These are phyloP conservation scores for Propithecus perrieri DNA, from an alignment of 2,797 vertebrate genomes.

Conservation along the genomic window DNA sequence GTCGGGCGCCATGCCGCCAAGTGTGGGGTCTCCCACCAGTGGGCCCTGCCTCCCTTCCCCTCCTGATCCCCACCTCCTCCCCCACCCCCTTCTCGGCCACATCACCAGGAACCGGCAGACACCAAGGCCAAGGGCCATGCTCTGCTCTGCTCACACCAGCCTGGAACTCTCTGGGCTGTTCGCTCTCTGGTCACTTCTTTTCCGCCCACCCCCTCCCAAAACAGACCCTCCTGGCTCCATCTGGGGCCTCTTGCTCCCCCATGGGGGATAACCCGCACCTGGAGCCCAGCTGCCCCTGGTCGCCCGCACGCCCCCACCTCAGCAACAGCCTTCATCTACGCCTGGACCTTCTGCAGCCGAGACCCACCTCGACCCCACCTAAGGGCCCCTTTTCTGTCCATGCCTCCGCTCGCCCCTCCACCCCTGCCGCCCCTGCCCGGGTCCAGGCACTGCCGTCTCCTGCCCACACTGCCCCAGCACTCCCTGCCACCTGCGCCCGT, in stretches of 20 bases:
- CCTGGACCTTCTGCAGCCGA: not conserved
- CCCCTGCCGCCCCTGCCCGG: too few relatives aligned
- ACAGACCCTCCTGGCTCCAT: not conserved
- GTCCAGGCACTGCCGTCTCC: not conserved
- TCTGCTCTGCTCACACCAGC: not conserved
- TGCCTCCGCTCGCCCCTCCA: not conserved
- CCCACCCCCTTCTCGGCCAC: not conserved
- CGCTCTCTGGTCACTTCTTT: not conserved
- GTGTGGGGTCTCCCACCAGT: not conserved
- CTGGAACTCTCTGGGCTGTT: not conserved
- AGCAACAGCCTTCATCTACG: not conserved
- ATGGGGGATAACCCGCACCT: not conserved
- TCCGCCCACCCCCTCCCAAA: not conserved
- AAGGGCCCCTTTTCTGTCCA: not conserved
- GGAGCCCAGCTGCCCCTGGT: not conserved
- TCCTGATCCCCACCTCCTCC: not conserved
- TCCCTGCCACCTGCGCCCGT: not conserved
- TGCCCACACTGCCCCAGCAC: not conserved
- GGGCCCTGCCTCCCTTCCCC: not conserved
- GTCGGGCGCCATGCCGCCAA: accelerated
- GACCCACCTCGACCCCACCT: not conserved
- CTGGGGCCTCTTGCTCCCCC: not conserved
- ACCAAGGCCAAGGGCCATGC: not conserved
- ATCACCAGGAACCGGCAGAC: not conserved
- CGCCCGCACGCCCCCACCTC: not conserved